These are phyloP conservation scores for Actinopyga echinites DNA, from an alignment of 53 echinoderm and acorn worm species.

Conservation along the genomic window DNA sequence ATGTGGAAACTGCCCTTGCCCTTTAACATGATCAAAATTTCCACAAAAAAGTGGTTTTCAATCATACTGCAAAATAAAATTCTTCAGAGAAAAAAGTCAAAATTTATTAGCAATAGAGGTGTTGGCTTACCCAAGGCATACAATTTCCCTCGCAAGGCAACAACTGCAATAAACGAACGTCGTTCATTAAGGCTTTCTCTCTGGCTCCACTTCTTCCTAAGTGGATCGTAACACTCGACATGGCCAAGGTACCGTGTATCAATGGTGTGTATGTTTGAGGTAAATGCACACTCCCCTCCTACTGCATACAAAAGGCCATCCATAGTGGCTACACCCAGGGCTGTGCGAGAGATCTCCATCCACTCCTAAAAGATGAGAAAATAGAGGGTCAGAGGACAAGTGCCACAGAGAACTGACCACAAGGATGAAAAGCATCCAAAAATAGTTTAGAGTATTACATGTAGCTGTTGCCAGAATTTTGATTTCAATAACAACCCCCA, in stretches of 20 bases:
- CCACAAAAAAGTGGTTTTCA: too few relatives aligned
- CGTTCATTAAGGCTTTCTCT: slow-evolving; percentile 73
- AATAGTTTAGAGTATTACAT: too few relatives aligned
- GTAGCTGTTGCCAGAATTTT: too few relatives aligned
- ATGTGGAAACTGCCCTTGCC: too few relatives aligned
- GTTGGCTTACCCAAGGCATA: slow-evolving; percentile 79
- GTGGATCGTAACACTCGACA: slow-evolving; percentile 91
- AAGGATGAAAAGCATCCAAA: too few relatives aligned
- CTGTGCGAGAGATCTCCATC: slow-evolving; percentile 94
- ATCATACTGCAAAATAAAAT: too few relatives aligned
- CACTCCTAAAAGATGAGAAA: slow-evolving; percentile 63
- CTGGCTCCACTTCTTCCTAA: slow-evolving; percentile 84
- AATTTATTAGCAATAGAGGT: too few relatives aligned
- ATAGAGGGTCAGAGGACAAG: background rate
- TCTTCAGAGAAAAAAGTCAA: too few relatives aligned
- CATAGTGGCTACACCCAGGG: slow-evolving; percentile 86
- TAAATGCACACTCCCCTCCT: slow-evolving; percentile 95
- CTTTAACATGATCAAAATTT: too few relatives aligned
- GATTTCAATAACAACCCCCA: too few relatives aligned
- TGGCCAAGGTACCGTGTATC: slow-evolving; percentile 95
- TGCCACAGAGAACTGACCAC: background rate
- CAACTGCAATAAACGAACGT: slow-evolving; percentile 85
- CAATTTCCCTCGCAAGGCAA: slow-evolving; percentile 71
- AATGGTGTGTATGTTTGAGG: slow-evolving; percentile 68
- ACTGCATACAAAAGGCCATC: slow-evolving; percentile 89